Evolutionary conservation across 2,113 vertebrate genomes (phyloP).

Genomic region (Odobenus rosmarus): DNA sequence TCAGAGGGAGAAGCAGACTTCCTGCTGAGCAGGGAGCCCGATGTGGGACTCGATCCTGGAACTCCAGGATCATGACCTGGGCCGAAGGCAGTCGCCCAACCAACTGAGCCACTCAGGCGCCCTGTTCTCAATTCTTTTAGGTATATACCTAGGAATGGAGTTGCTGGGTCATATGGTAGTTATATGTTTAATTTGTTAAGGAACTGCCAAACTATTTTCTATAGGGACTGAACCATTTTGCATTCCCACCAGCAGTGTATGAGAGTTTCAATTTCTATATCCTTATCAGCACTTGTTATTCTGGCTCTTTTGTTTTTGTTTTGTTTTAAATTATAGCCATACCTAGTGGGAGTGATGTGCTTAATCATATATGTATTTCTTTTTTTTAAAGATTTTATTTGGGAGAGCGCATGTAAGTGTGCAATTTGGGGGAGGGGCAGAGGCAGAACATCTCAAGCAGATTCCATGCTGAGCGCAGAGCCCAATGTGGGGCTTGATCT

Average conservation of each 20-base stretch:
- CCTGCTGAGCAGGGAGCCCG: too few relatives aligned
- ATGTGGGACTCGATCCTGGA: too few relatives aligned
- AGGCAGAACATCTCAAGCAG: background rate
- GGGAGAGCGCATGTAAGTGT: accelerated
- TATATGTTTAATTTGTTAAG: background rate
- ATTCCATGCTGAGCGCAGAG: background rate
- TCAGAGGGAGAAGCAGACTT: too few relatives aligned
- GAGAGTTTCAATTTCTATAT: background rate
- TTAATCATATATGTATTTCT: background rate
- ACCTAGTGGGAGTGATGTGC: background rate
- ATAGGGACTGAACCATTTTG: background rate
- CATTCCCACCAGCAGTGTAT: background rate
- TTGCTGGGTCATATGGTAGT: background rate
- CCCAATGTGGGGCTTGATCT: background rate
- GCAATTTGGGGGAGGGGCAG: background rate
- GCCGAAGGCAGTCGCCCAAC: too few relatives aligned
- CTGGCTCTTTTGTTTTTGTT: background rate
- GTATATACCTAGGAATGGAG: background rate
- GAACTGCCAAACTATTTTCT: background rate
- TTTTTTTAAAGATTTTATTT: background rate
- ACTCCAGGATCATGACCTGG: too few relatives aligned
- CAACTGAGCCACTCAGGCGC: too few relatives aligned
- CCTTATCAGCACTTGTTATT: background rate
- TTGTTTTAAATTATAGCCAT: background rate
- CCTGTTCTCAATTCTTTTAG: background rate